Evolutionary conservation across 2,888 invertebrate species (phyloP).

Genomic region (Herminia tarsipennalis): DNA sequence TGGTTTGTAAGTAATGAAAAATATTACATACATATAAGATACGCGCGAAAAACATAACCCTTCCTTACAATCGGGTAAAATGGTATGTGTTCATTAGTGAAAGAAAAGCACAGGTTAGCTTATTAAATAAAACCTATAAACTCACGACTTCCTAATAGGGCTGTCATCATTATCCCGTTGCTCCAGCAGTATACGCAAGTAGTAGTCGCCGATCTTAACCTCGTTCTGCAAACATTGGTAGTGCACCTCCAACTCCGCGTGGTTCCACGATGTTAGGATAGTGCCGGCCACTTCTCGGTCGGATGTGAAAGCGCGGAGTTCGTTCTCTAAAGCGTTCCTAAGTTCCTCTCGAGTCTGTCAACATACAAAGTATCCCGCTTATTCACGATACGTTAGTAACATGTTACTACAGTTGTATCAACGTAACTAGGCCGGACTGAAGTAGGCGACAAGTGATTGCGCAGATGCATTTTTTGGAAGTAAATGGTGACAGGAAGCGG

Average conservation of each 20-base stretch:
- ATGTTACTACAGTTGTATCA: too few species aligned
- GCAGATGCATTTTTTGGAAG: too few species aligned
- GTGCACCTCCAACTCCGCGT: constrained; percentile 97
- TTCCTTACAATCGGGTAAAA: too few species aligned
- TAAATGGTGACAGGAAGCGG: too few species aligned
- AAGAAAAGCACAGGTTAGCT: not conserved
- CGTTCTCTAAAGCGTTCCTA: constrained; percentile 95
- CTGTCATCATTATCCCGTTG: constrained; percentile 94
- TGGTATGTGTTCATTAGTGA: not conserved
- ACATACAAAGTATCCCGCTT: too few species aligned
- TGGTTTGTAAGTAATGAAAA: too few species aligned
- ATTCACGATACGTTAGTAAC: too few species aligned
- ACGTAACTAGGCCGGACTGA: too few species aligned
- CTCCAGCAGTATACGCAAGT: constrained; percentile 96
- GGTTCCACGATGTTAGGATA: constrained; percentile 98
- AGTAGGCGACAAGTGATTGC: too few species aligned
- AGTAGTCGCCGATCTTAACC: constrained; percentile 99
- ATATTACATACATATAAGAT: too few species aligned
- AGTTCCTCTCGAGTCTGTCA: constrained; percentile 96
- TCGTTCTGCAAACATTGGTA: constrained; percentile 98
- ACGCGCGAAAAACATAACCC: too few species aligned
- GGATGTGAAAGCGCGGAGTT: constrained; percentile 94
- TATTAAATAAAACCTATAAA: constrained; percentile 42
- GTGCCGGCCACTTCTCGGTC: constrained; percentile 96
- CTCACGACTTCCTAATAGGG: constrained; percentile 96